Conservation (phyloP, 2,888 invertebrate genomes). For the Megamerina dolium region DNA sequence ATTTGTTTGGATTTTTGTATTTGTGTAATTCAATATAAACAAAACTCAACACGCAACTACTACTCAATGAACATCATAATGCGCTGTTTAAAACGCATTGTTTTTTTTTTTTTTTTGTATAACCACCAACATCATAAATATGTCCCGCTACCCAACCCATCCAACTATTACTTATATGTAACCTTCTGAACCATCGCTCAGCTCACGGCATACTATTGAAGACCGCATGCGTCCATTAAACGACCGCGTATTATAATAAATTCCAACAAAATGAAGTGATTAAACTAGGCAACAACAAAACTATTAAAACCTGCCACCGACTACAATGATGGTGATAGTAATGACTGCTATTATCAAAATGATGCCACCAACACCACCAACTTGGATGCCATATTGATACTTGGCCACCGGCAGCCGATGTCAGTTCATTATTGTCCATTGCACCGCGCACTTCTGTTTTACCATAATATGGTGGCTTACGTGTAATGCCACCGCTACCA, state of each 20-base stretch:
- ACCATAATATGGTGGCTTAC: conserved; percentile 43
- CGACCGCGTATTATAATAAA: conserved; percentile 41
- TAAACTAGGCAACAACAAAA: conserved; percentile 38
- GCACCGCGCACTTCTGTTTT: conserved; percentile 37
- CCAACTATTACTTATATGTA: no score
- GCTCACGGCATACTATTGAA: no score
- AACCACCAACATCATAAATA: no score
- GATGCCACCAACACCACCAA: conserved; percentile 23
- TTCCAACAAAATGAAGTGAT: conserved; percentile 32
- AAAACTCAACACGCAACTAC: no score
- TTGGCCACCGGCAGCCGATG: conserved; percentile 21
- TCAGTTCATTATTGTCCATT: conserved; percentile 43
- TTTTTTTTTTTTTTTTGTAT: no score
- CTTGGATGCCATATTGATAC: conserved; percentile 17
- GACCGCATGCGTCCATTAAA: conserved; percentile 10
- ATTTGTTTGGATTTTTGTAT: no score
- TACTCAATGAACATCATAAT: no score
- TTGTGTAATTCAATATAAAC: no score
- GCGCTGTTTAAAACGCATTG: no score
- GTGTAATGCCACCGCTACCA: conserved; percentile 34
- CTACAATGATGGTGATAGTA: conserved; percentile 1
- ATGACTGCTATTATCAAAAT: conserved; percentile 17
- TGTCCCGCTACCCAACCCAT: no score
- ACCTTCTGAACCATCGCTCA: no score
- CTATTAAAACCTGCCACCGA: conserved; percentile 30